Conservation (phyloP, 2,797 vertebrate genomes). For the Darevskia nairensis region DNA sequence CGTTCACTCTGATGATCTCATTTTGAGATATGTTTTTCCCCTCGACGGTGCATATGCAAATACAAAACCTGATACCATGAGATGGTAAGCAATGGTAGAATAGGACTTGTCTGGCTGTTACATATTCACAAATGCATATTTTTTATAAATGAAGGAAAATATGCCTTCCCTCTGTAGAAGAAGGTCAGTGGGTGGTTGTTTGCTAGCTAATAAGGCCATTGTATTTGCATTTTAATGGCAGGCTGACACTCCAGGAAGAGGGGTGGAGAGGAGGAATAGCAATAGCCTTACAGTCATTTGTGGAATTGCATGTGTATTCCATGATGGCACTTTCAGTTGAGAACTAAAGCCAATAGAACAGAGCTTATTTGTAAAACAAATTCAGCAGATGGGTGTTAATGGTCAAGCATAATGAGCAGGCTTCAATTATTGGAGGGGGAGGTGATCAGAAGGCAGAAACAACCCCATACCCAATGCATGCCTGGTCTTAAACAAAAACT, state of each 20-base stretch:
- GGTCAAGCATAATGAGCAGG: slow-evolving; percentile 51
- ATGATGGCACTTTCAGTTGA: slow-evolving; percentile 63
- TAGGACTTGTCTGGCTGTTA: slow-evolving; percentile 4
- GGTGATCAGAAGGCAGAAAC: slow-evolving; percentile 17
- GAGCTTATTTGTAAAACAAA: slow-evolving; percentile 65
- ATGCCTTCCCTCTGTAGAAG: slow-evolving; percentile 59
- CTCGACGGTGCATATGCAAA: slow-evolving; percentile 46
- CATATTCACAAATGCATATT: background rate
- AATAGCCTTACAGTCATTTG: slow-evolving; percentile 67
- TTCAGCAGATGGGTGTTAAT: slow-evolving; percentile 44
- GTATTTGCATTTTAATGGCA: slow-evolving; percentile 85
- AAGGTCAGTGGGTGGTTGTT: slow-evolving; percentile 75
- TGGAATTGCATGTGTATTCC: slow-evolving; percentile 85
- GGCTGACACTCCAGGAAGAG: slow-evolving; percentile 74
- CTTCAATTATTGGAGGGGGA: slow-evolving; percentile 25
- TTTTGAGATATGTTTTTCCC: slow-evolving; percentile 42
- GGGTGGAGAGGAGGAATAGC: slow-evolving; percentile 51
- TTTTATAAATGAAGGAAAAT: slow-evolving; percentile 40
- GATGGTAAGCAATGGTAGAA: slow-evolving; percentile 7
- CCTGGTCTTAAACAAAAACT: background rate
- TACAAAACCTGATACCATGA: slow-evolving; percentile 43
- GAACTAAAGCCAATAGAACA: slow-evolving; percentile 68
- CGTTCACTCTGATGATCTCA: slow-evolving; percentile 57
- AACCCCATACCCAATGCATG: background rate
- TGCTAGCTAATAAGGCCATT: slow-evolving; percentile 76